A percentile compares a stretch with the other conserved stretches of the same genome.
These are phyloP conservation scores for Antechinus stuartii DNA, from an alignment of 2,113 vertebrate genomes.

Conservation along the genomic window DNA sequence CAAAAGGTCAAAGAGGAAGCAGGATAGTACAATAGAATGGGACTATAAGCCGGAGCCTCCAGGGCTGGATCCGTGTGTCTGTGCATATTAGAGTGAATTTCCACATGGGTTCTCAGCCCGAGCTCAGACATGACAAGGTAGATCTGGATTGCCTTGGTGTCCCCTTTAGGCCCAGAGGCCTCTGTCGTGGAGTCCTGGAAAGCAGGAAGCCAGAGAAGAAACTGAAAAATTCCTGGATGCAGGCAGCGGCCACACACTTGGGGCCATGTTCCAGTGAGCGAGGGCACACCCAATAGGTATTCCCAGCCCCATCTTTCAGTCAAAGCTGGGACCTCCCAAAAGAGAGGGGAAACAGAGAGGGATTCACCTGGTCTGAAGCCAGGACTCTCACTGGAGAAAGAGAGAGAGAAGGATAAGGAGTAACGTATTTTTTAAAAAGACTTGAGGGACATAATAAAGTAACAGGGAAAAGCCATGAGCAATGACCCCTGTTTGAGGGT, in stretches of 20 bases:
- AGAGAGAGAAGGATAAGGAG: slow-evolving; percentile 7
- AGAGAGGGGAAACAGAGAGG: neutral
- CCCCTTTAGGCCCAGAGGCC: neutral
- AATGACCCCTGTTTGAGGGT: neutral
- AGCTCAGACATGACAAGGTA: neutral
- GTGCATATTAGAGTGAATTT: neutral
- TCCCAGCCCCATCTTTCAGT: neutral
- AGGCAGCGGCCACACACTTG: neutral
- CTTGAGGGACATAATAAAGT: neutral
- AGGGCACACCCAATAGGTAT: neutral
- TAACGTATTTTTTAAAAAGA: neutral
- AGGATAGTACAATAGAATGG: slow-evolving; percentile 25
- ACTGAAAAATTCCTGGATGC: neutral
- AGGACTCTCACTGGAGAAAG: neutral
- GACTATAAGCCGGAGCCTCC: neutral
- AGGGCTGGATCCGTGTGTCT: neutral
- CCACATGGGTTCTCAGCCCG: neutral
- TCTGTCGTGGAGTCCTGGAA: neutral
- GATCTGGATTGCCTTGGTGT: neutral
- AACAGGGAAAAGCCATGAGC: slow-evolving; percentile 18
- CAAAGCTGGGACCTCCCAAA: neutral
- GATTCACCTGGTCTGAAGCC: neutral
- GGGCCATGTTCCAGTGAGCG: neutral
- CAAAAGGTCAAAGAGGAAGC: slow-evolving; percentile 71
- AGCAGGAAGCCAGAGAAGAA: neutral